Percentiles rank a stretch among this genome's conserved stretches.
Evolutionary conservation across 2,113 vertebrate species (phyloP).

Genomic region (Tachysurus fulvidraco): DNA sequence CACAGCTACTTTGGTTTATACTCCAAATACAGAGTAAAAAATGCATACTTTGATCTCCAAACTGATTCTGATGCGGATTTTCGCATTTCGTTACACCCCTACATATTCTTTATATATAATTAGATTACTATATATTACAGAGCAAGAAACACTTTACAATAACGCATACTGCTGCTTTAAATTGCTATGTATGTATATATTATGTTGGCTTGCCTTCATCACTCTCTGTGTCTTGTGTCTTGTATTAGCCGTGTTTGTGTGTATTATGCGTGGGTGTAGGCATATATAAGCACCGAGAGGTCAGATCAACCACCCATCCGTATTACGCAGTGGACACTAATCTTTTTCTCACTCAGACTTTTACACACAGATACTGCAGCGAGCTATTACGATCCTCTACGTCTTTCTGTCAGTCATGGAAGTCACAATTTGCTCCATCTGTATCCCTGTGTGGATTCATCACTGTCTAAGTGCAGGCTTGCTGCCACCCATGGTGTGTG

Average conservation of each 20-base stretch:
- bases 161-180: not conserved
- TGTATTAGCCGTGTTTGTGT: not conserved
- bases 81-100: not conserved
- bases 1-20: not conserved
- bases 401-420: not conserved
- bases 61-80: too few relatives aligned
- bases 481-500: not conserved
- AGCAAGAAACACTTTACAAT: not conserved
- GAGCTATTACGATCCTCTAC: not conserved
- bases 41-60: not conserved
- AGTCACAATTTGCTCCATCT: not conserved
- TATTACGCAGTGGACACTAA: not conserved
- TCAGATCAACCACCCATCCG: not conserved
- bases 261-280: not conserved
- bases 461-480: conserved; percentile 14
- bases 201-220: not conserved
- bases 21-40: not conserved
- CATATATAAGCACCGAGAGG: not conserved
- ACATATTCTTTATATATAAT: not conserved
- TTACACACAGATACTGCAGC: not conserved
- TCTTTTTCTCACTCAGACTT: not conserved
- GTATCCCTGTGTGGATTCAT: conserved; percentile 6
- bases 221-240: not conserved
- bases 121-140: not conserved
- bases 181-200: not conserved